Evolutionary conservation across 2,888 invertebrate genomes (phyloP), one percentile per base, ranked within the genome.

Genomic region (Ptychoptera contaminata): DNA sequence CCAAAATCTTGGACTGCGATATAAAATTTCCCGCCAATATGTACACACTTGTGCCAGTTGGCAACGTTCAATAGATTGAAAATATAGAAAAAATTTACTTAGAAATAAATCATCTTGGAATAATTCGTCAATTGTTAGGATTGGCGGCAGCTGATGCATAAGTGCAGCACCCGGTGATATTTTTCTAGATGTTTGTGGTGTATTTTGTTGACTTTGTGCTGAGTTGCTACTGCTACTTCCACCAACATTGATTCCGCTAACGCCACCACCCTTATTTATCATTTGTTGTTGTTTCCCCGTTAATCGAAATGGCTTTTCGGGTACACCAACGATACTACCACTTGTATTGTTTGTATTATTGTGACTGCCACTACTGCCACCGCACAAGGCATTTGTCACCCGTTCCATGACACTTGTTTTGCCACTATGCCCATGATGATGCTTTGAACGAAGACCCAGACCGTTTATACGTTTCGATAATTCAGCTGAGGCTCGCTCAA

Each of bases 401-500:
- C 87, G 77, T 63, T 88, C 88, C 73, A 87, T 87, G 51, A 88
- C 87, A 61, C 79, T 79, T 23, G 75, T 69, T 56, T 74, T 72
- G 49, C 67, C 67, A 47, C 52, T 52, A 48, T 60, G 58, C 50
- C 62, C 62, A 58, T 71, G 70, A 52, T 65, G 66, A 74, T 76
- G 65, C 52, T 66, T 65, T 46, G 65, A 64, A 54, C 82, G 77
- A 58, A 82, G 67, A 44, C 81, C 79, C 55, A 86, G 72, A 49
- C 86, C 86, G 59, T 84, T 88, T 67, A 90, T 88, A 59, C 88
- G 78, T 61, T 88, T 86, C 55, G 86, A 82, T 52, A 90, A 72
- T 68, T 90, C 88, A 52, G 88, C 88, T 55, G 86, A 87, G 57
- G 88, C 88, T 59, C 88, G 77, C 72, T 90, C 88, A 66, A 90